Conservation (phyloP, 2,888 invertebrate species). For the Drosophila seclusa region DNA sequence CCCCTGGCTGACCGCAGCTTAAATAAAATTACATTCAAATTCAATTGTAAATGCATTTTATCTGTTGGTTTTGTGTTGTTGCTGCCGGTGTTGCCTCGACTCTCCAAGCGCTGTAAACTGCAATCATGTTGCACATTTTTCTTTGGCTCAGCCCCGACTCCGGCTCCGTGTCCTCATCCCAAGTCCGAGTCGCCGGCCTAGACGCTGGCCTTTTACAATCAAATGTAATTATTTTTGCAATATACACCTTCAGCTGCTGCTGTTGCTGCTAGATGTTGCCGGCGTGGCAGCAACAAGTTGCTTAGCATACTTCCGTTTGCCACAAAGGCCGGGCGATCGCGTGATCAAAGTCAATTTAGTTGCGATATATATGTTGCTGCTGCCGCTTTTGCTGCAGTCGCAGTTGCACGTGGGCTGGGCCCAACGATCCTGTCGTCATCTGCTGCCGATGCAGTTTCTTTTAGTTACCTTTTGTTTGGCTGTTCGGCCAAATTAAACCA, state of each 20-base stretch:
- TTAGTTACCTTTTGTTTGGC: constrained; percentile 48
- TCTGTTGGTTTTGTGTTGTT: constrained; percentile 79
- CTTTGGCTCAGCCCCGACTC: constrained; percentile 59
- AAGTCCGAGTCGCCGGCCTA: constrained; percentile 50
- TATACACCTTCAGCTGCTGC: constrained; percentile 78
- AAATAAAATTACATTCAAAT: constrained; percentile 83
- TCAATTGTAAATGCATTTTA: constrained; percentile 84
- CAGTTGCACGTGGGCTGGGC: constrained; percentile 73
- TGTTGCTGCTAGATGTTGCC: constrained; percentile 57
- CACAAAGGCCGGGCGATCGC: constrained; percentile 80
- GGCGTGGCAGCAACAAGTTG: constrained; percentile 78
- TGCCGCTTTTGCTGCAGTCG: constrained; percentile 46
- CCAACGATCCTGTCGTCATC: constrained; percentile 81
- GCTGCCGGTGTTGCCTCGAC: constrained; percentile 46
- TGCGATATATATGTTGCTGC: constrained; percentile 70
- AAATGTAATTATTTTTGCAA: constrained; percentile 81
- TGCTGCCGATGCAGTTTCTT: constrained; percentile 60
- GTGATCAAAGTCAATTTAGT: constrained; percentile 85
- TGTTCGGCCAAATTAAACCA: constrained; percentile 79
- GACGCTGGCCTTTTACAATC: constrained; percentile 81
- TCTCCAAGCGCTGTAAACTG: constrained; percentile 72
- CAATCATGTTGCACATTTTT: constrained; percentile 84
- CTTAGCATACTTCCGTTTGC: constrained; percentile 83
- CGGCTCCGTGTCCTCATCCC: constrained; percentile 12
- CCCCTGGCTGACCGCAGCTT: constrained; percentile 81